Percentiles rank a stretch among this genome's conserved stretches.
phyloP scores from a whole-genome alignment of 2,888 invertebrate genomes.

The Alviniconcha strummeri region DNA sequence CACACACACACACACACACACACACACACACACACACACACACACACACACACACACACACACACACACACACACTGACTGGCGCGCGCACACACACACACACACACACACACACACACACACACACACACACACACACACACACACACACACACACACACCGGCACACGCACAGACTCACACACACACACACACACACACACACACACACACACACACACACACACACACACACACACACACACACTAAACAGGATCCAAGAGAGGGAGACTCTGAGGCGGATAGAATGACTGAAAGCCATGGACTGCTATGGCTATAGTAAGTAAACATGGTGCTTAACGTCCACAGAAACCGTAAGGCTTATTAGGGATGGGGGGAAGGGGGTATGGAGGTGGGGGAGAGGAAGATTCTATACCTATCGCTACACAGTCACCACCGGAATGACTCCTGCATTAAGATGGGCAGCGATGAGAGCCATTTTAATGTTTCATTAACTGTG shows the following conservation, averaged over 20 bases:
- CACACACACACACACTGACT: slow-evolving; percentile 5
- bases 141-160: slow-evolving; percentile 15
- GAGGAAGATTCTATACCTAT: no score
- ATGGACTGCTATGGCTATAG: neutral
- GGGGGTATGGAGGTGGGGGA: no score
- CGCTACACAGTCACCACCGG: no score
- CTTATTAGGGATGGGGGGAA: no score
- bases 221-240: neutral
- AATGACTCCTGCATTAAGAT: no score
- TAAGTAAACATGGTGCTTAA: neutral
- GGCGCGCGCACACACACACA: neutral
- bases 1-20: neutral
- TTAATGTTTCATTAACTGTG: no score
- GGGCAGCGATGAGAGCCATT: no score
- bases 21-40: slow-evolving; percentile 13
- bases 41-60: slow-evolving; percentile 13
- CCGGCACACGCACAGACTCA: neutral
- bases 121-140: slow-evolving; percentile 10
- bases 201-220: slow-evolving; percentile 13
- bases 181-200: neutral
- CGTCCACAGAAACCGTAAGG: no score
- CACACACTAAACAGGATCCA: neutral
- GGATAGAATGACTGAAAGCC: neutral
- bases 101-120: slow-evolving; percentile 15
- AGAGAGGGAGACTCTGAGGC: neutral